Evolutionary conservation across 1,140 invertebrate species (phyloP), one percentile per base, ranked within the genome.

Genomic region (Gonioctena quinquepunctata): DNA sequence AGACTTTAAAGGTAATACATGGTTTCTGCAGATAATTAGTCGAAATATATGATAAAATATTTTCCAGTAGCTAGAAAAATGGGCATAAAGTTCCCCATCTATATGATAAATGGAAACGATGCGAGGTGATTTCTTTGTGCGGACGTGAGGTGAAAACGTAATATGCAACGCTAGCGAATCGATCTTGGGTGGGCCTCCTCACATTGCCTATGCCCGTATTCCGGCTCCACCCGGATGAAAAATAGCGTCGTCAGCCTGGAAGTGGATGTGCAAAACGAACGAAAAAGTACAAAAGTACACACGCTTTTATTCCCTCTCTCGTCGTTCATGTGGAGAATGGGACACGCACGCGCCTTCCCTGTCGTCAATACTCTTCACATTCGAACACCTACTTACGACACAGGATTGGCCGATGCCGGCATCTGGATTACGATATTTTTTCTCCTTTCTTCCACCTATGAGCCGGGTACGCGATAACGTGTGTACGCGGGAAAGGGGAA

Each of bases 171-270:
- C 42, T 50, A 27, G 65, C 61, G 65, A 68, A 62, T 77, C 74
- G 76, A 76, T 75, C 70, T 76, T 71, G 77, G 76, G 72, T 77
- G 74, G 71, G 70, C 33, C 16, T 42, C 33, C 33, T 42, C 33
- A 4, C 33, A 42, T 42, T 42, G 33, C 33, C 33, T 42, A 42
- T 42, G 33, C 33, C 33, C 33, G 33, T 42, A 42, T 42, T 42
- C 76, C 77, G 77, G 73, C 78, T 77, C 76, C 77, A 77, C 79
- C 79, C 76, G 79, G 75, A 79, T 79, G 76, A 78, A 77, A 76
- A 77, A 78, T 76, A 78, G 71, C 74, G 73, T 62, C 76, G 76
- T 69, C 76, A 70, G 72, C 75, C 33, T 42, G 33, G 33, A 42
- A 42, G 33, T 42, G 33, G 33, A 42, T 42, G 74, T 76, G 70